Base-by-base conservation (phyloP, 2,888 invertebrate species). In the Craniophora ligustri region DNA sequence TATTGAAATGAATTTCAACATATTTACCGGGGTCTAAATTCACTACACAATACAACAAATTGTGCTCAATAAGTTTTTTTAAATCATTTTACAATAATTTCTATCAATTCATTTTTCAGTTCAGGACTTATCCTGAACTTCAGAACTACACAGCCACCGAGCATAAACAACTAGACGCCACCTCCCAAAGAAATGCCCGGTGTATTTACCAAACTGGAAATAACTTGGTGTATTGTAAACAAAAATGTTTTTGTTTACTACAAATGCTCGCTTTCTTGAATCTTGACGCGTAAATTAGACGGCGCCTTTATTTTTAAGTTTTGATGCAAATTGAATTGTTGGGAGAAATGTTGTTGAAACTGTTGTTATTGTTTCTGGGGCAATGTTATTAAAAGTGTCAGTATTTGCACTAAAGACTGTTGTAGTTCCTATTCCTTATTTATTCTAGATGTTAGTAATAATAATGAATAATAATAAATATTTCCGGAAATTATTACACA, bases 221-320 rank as follows among this genome's bases (percentile, higher is more conserved):
- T 75, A 75, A 76, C 76, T 76, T 57, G 48, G n/a, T 59, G 63
- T 65, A 71, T 71, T 72, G 75, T 83, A 83, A 84, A 82, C 84
- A 82, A 74, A 73, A 68, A 78, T 75, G 75, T 73, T 64, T 64
- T 72, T 85, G 85, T 86, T 87, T 87, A 87, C 85, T 86, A 85
- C 82, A 74, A 76, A 78, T 76, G 79, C 75, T 81, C 78, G 77
- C 64, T 59, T 51, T 62, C 62, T 58, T 44, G 47, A 28, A 72
- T 63, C 57, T 61, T 47, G 46, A 64, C 69, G 71, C 65, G 66
- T 57, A 60, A 67, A 60, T 71, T 71, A 61, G 58, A 69, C 39
- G 39, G 10, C 28, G 32, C 30, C 30, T 67, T 68, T 67, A 71
- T 45, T 68, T 58, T 64, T 3, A 56, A 60, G 21, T 44, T 59